A percentile compares a stretch with the other conserved stretches of the same genome.
Conservation (phyloP, 2,888 invertebrate genomes). For the Euzetes globulus region DNA sequence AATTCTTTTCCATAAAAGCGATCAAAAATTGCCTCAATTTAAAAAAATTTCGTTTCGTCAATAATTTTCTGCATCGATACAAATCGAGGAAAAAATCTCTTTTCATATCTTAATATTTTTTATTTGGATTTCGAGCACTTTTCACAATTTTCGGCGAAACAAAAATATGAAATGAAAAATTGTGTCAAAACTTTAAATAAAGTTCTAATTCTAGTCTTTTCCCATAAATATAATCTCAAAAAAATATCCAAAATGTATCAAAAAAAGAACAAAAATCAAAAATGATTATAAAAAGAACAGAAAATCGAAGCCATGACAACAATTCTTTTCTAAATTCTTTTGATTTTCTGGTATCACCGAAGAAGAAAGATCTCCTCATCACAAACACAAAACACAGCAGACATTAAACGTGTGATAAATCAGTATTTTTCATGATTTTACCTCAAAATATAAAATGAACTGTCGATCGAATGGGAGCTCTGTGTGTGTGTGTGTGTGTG, state of each 20-base stretch:
- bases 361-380: not conserved
- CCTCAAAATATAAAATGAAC: not conserved
- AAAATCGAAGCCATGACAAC: not conserved
- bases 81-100: not conserved
- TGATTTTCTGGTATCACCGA: not conserved
- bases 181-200: too few species aligned
- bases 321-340: not conserved
- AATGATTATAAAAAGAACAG: not conserved
- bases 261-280: not conserved
- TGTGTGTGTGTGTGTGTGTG: too few species aligned
- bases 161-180: too few species aligned
- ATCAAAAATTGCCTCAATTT: not conserved
- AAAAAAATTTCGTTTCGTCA: not conserved
- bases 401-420: constrained; percentile 5
- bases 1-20: not conserved
- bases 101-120: too few species aligned
- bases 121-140: too few species aligned
- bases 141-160: too few species aligned
- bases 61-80: not conserved
- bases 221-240: too few species aligned
- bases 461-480: not conserved
- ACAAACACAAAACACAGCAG: not conserved
- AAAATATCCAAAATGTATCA: not conserved
- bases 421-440: not conserved
- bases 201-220: not conserved